Base-by-base conservation (phyloP, 2,113 vertebrate genomes). In the Ochotona princeps region DNA sequence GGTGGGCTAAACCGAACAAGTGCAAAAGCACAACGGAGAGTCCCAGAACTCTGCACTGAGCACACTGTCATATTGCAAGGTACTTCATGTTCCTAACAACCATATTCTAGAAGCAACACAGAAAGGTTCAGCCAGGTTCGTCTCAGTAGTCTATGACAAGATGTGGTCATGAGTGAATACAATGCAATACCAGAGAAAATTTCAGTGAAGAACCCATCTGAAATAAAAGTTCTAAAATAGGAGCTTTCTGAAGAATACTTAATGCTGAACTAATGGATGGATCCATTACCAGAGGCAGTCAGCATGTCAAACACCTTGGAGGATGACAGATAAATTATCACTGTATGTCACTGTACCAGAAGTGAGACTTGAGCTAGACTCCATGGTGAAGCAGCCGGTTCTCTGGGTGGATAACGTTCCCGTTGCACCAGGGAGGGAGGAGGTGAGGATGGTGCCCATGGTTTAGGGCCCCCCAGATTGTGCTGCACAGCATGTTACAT, bases 251-350 rank as follows among this genome's bases (percentile, higher is more conserved):
- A 83, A 82, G 91, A 96, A 84, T 79, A 92, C 78, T 90, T 89
- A 84, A 91, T 78, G 75, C n/a, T 61, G 92, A 92, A 70, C 93
- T 96, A 96, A 97, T 92, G 81, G 93, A 92, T 89, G 69, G 91
- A 61, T 90, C 87, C 83, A 83, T 92, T 95, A 81, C 38, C 47
- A n/a, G 76, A 94, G 78, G 76, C 76, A 92, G 69, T 73, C 57
- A 84, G 81, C 83, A 89, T 82, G 87, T 72, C 76, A 93, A 93
- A 60, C 61, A 81, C 63, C 91, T 87, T 89, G 63, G 73, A 96
- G 73, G 86, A 83, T 51, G 81, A 86, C 89, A 92, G 95, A 89
- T 91, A 92, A 87, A 84, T 95, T 73, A 89, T 78, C 76, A 30
- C 81, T 13, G 5, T 4, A 5, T 83, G 80, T 79, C 93, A 74